These are phyloP conservation scores for Zophobas atratus DNA, from an alignment of 1,140 invertebrate genomes.

Conservation along the genomic window DNA sequence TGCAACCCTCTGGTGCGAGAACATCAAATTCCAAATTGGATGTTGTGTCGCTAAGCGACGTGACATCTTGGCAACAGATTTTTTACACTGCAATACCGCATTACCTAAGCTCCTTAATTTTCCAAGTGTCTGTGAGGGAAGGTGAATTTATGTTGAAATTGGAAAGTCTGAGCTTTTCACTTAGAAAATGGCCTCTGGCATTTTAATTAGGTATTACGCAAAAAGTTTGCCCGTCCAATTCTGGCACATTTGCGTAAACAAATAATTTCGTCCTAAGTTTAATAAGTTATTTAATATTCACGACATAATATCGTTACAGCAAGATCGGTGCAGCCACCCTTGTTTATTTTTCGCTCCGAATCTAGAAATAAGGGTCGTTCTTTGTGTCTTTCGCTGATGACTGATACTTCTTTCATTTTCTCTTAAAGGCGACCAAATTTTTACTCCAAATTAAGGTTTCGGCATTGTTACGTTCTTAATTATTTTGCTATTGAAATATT, in stretches of 20 bases:
- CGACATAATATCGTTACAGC: slow-evolving; percentile 22
- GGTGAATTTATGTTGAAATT: slow-evolving; percentile 9
- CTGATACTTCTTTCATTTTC: too few species aligned
- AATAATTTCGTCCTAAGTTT: slow-evolving; percentile 36
- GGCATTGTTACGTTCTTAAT: too few species aligned
- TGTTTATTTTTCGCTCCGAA: slow-evolving; percentile 34
- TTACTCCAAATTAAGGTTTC: too few species aligned
- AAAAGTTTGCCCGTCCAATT: slow-evolving; percentile 37
- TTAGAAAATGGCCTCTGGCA: slow-evolving; percentile 10
- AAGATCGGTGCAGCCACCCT: slow-evolving; percentile 3
- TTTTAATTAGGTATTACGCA: slow-evolving; percentile 33
- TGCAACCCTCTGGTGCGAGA: neutral
- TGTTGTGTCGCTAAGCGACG: neutral
- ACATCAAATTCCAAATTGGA: neutral
- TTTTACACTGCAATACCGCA: slow-evolving; percentile 5
- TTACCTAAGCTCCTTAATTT: slow-evolving; percentile 3
- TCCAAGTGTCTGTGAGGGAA: neutral
- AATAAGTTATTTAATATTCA: slow-evolving; percentile 44
- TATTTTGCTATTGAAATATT: too few species aligned
- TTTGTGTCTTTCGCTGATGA: neutral
- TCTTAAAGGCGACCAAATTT: too few species aligned
- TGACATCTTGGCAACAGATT: slow-evolving; percentile 6
- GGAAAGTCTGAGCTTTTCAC: slow-evolving; percentile 15
- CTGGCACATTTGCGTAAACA: slow-evolving; percentile 31
- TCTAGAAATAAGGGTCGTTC: slow-evolving; percentile 13